Evolutionary conservation across 2,113 vertebrate genomes (phyloP).

Genomic region (Thermophis baileyi): DNA sequence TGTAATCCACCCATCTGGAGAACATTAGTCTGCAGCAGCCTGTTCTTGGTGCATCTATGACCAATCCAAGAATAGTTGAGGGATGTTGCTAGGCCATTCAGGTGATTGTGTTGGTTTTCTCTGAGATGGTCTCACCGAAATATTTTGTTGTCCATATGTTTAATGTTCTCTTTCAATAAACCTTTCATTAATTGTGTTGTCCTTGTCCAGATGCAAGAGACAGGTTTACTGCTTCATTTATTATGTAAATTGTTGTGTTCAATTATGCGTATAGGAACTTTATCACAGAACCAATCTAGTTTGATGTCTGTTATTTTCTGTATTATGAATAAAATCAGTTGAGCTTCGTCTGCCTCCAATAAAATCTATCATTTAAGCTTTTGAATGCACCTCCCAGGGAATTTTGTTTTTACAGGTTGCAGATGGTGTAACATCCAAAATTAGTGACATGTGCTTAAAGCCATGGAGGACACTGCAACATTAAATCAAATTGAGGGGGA

Average conservation of each 20-base stretch:
- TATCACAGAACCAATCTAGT: not conserved
- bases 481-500: not conserved
- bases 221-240: not conserved
- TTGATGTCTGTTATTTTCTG: not conserved
- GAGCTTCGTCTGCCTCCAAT: not conserved
- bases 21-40: not conserved
- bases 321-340: not conserved
- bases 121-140: not conserved
- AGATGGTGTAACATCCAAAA: not conserved
- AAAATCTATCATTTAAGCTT: not conserved
- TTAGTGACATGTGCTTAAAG: not conserved
- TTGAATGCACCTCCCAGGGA: not conserved
- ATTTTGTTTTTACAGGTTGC: not conserved
- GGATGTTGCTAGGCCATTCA: not conserved
- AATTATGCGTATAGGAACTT: not conserved
- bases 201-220: not conserved
- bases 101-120: not conserved
- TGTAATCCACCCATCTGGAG: not conserved
- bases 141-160: not conserved
- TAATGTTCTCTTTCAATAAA: not conserved
- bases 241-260: not conserved
- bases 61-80: not conserved
- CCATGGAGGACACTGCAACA: not conserved
- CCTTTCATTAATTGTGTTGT: not conserved
- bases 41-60: too few relatives aligned